phyloP scores from a whole-genome alignment of 2,797 vertebrate species.

The Chrosomus eos region DNA sequence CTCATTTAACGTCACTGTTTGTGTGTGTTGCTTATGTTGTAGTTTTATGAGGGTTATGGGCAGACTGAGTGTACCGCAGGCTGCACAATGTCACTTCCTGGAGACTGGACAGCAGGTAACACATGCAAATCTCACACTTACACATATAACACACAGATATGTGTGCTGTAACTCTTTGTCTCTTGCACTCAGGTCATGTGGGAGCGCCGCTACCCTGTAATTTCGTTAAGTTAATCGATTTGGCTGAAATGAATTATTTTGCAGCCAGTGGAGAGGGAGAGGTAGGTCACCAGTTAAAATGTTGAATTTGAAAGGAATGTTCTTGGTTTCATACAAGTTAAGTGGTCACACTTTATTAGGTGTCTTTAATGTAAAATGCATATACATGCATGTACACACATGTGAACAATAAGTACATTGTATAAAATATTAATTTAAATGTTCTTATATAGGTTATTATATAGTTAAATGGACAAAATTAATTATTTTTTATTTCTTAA shows the following conservation, averaged over 20 bases:
- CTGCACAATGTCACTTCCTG: constrained; percentile 87
- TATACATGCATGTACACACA: too few species aligned
- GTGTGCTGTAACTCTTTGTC: neutral
- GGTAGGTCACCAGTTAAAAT: constrained; percentile 72
- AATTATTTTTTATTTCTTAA: too few species aligned
- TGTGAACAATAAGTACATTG: neutral
- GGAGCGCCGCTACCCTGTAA: constrained; percentile 93
- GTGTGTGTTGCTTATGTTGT: constrained; percentile 35
- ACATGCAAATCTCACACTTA: neutral
- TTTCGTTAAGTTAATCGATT: constrained; percentile 88
- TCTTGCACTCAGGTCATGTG: constrained; percentile 85
- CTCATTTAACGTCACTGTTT: neutral
- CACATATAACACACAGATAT: constrained; percentile 11
- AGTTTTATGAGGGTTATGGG: constrained; percentile 99
- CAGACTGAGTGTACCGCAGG: constrained; percentile 97
- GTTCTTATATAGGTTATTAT: neutral
- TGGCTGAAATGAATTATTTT: constrained; percentile 95
- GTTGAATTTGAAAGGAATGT: neutral
- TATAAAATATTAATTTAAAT: neutral
- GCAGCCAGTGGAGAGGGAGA: constrained; percentile 92
- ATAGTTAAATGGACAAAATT: neutral
- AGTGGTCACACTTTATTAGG: neutral
- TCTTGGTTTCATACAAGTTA: neutral
- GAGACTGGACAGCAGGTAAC: constrained; percentile 95
- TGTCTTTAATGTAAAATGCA: neutral